These are phyloP conservation scores for Volucella bombylans DNA, from an alignment of 2,888 invertebrate genomes.

Conservation along the genomic window DNA sequence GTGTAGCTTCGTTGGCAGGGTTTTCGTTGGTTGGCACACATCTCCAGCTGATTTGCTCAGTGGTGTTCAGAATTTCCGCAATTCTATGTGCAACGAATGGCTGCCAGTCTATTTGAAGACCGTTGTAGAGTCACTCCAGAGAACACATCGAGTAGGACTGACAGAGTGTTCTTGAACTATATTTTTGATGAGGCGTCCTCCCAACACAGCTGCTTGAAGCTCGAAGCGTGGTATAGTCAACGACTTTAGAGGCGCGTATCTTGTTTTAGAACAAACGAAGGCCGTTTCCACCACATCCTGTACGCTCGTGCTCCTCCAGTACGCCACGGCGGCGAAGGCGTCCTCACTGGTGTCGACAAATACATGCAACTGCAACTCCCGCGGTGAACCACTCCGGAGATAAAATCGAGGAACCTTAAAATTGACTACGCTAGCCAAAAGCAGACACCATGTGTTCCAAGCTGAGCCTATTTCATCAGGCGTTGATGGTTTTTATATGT, in stretches of 20 bases:
- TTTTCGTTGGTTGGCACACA: too few species aligned
- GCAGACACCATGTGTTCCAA: slow-evolving; percentile 9
- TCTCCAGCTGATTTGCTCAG: too few species aligned
- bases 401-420: slow-evolving; percentile 12
- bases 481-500: slow-evolving; percentile 16
- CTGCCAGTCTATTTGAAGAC: too few species aligned
- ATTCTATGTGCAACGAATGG: too few species aligned
- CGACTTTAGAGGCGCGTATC: neutral
- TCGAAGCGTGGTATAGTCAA: too few species aligned
- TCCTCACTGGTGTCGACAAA: slow-evolving; percentile 37
- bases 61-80: too few species aligned
- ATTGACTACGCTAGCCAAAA: neutral
- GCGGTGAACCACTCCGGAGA: neutral
- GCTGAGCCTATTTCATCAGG: neutral
- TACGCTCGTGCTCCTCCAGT: slow-evolving; percentile 1
- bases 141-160: too few species aligned
- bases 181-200: too few species aligned
- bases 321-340: slow-evolving; percentile 36
- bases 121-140: neutral
- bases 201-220: too few species aligned
- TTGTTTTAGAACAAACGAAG: neutral
- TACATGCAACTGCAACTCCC: slow-evolving; percentile 14
- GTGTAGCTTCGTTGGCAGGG: slow-evolving; percentile 55
- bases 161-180: too few species aligned
- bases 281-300: neutral